Evolutionary conservation across 2,797 vertebrate species (phyloP).

Genomic region (Chanos chanos): DNA sequence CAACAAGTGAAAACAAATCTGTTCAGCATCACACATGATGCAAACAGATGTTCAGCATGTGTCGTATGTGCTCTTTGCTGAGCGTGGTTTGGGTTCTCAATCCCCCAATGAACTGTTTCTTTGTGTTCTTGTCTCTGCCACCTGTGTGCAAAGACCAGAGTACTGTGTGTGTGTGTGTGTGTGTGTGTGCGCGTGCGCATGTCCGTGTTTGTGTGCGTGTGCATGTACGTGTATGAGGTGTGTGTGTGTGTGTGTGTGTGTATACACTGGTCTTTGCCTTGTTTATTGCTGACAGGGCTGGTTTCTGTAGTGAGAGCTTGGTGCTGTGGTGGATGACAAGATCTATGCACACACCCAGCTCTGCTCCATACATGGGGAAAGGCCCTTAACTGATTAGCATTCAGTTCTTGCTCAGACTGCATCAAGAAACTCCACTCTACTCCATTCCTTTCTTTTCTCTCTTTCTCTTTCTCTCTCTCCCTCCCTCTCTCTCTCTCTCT

Average conservation of each 20-base stretch:
- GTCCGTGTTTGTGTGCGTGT: too few relatives aligned
- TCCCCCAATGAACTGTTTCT: background rate
- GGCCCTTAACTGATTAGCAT: slow-evolving; percentile 42
- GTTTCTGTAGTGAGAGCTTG: slow-evolving; percentile 3
- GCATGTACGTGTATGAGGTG: too few relatives aligned
- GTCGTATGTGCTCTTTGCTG: too few relatives aligned
- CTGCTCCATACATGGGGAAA: slow-evolving; percentile 24
- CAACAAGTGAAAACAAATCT: too few relatives aligned
- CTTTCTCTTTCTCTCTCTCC: background rate
- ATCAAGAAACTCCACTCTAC: slow-evolving; percentile 33
- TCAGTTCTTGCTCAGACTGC: slow-evolving; percentile 44
- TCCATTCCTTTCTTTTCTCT: background rate
- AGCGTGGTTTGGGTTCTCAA: background rate
- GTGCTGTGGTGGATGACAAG: slow-evolving; percentile 1
- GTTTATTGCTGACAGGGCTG: background rate
- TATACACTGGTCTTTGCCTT: background rate
- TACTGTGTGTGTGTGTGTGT: slow-evolving; percentile 9
- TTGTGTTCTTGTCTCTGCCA: background rate
- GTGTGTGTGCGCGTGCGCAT: background rate
- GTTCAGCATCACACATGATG: too few relatives aligned
- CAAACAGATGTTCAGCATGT: too few relatives aligned
- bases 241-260: background rate
- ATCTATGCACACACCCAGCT: slow-evolving; percentile 1
- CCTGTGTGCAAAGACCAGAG: slow-evolving; percentile 5
- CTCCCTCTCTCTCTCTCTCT: background rate